Evolutionary conservation across 2,888 invertebrate species (phyloP), one percentile per base, ranked within the genome.

Genomic region (Notodromas monacha): DNA sequence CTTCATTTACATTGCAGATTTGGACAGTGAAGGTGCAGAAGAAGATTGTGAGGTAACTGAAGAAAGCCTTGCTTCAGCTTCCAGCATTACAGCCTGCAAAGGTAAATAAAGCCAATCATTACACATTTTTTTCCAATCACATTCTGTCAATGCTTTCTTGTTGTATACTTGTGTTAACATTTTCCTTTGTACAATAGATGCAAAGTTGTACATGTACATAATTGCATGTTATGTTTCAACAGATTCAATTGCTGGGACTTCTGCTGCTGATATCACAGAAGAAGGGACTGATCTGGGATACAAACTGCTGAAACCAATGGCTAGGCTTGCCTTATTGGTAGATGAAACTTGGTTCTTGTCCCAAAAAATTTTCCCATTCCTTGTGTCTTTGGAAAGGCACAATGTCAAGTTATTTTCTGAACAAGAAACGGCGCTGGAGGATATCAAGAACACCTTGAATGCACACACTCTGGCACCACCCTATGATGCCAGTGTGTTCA

Each of bases 1-100:
- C 21, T 21, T 21, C n/a, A 21, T 21, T 21, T 21, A 21, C n/a
- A n/a, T 21, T 21, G 21, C 21, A 21, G 21, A 21, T 21, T 21
- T n/a, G 21, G 21, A 21, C 21, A 21, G 21, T 21, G 21, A 21
- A 21, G 21, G 21, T 21, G 21, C 21, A 21, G 21, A 21, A 21
- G 21, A 21, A 21, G 8, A 21, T 21, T 21, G 8, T 21, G 21
- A 21, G 21, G 21, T n/a, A 21, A 21, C 21, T 21, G 21, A 21
- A 21, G 21, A 21, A 21, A 21, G 21, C 21, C 21, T 21, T 21
- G 21, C 21, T 21, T 21, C 21, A 21, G n/a, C 21, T 21, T 21
- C 21, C 21, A 21, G 21, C 21, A 21, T n/a, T n/a, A n/a, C 21
- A 21, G n/a, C 21, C 21, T 8, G 21, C 21, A 6, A 21, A 21